Evolutionary conservation across 2,888 invertebrate species (phyloP).

Genomic region (Drosophila greeni): DNA sequence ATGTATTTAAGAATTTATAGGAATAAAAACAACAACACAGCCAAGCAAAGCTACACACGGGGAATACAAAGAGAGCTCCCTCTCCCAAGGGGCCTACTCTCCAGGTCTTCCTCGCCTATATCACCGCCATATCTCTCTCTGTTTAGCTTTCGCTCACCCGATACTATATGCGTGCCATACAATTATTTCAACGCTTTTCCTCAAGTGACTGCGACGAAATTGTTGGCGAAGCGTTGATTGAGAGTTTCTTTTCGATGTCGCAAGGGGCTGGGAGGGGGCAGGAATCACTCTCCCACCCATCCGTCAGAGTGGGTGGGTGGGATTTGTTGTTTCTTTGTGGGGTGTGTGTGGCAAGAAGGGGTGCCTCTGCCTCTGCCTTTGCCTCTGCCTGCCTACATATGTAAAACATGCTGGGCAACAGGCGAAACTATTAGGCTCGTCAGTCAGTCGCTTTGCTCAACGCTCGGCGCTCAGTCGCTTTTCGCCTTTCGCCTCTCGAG

Average conservation of each 20-base stretch:
- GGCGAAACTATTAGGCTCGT: conserved; percentile 52
- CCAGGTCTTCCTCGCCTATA: not conserved
- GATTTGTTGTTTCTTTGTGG: not conserved
- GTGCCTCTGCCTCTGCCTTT: not conserved
- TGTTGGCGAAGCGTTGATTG: conserved; percentile 67
- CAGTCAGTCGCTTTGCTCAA: conserved; percentile 31
- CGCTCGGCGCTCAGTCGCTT: conserved; percentile 47
- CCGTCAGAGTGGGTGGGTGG: conserved; percentile 17
- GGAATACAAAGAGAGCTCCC: conserved; percentile 12
- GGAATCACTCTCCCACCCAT: conserved; percentile 12
- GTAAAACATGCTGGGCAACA: conserved; percentile 52
- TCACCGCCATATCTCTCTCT: conserved; percentile 23
- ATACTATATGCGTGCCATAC: conserved; percentile 36
- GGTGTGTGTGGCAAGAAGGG: conserved; percentile 5
- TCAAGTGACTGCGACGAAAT: conserved; percentile 64
- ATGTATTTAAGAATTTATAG: conserved; percentile 58
- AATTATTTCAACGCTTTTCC: conserved; percentile 63
- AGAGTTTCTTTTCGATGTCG: conserved; percentile 67
- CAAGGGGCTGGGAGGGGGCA: not conserved
- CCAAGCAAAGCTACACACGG: conserved; percentile 12
- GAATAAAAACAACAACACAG: conserved; percentile 9
- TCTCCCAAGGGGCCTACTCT: conserved; percentile 1
- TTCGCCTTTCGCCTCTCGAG: conserved; percentile 10
- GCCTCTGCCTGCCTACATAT: conserved; percentile 36
- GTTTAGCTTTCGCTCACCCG: conserved; percentile 24